Evolutionary conservation across 2,113 vertebrate species (phyloP), one percentile per base, ranked within the genome.

Genomic region (Petrocephalus zakoni): DNA sequence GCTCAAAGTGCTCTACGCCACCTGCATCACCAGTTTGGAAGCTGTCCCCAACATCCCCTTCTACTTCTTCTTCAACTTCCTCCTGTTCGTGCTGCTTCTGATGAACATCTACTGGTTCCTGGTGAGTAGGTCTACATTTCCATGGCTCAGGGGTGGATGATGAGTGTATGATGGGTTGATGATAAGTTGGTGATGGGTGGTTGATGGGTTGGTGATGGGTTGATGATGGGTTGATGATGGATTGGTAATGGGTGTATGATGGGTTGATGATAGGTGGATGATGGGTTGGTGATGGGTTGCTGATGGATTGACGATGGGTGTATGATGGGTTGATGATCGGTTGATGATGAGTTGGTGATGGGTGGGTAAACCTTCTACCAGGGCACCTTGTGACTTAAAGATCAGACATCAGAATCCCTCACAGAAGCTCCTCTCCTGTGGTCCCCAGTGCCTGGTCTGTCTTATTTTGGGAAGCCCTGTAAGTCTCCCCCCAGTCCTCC

Each of bases 41-140:
- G 78, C 89, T 0, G 96, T 97, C 25, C 97, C 98, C 0, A 93
- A 95, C 90, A 98, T 99, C 91, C 98, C 98, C 13, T 99, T 99
- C 95, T 99, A 99, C 93, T 99, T 99, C 94, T 99, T 99, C 95
- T 99, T 99, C 96, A 99, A 99, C 0, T 49, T 93, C 0, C 95
- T 99, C 84, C 97, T 99, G 72, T 94, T 99, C 7, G 15, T 95
- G 29, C 95, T 99, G 92, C 96, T 96, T 1, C 94, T 97, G 90
- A 99, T 99, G 98, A 99, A 99, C 92, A 95, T 99, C 94, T 99
- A 99, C 94, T 99, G 98, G 98, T 99, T 99, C 90, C 93, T 98
- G 97, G 98, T 99, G 95, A 97, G 97, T 88, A 13, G 6, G 42
- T 84, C 42, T 51, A 21, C 34, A 42, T 42, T 29, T 42, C 34